Evolutionary conservation across 2,888 invertebrate species (phyloP), one percentile per base, ranked within the genome.

Genomic region (Eledona agricola): DNA sequence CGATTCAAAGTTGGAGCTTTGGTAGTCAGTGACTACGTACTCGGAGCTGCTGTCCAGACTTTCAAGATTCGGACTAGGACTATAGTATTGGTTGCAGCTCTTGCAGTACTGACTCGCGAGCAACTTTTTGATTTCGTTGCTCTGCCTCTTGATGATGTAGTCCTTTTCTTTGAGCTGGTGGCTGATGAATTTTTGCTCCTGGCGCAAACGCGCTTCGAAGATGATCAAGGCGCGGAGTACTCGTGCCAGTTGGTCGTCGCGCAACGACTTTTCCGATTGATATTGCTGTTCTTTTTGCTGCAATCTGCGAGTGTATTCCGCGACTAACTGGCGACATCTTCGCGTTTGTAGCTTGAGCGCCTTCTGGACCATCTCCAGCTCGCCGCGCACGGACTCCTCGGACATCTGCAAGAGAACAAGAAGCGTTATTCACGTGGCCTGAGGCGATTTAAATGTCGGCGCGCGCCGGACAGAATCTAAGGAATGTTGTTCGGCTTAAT

Each of bases 181-280:
- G 51, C 83, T 81, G 59, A 90, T 87, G 64, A 83, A 83, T 63
- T 86, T 84, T 69, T 89, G 88, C 71, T 90, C 89, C 69, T 86
- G 84, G 32, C 84, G 82, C 12, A 90, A 77, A 4, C 88, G 80
- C 4, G 88, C 86, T 72, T 90, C 89, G 35, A 89, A 81, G 23
- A 87, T 81, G 23, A 89, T 81, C 47, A 90, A 76, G 2, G 88
- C 87, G 31, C 87, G 80, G 3, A 89, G 78, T 15, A 90, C 86
- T 57, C 85, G 79, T 2, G 87, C 84, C 13, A 89, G 79, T 67
- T 89, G 89, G 68, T 85, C 84, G 73, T 89, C 87, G 23, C 87
- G 79, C 2, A 87, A 78, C 1, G 81, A 78, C 56, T 82, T 80
- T 67, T 86, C 86, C 51, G 81, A 82, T 13, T 81, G 77, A 42